phyloP scores from a whole-genome alignment of 2,888 invertebrate genomes.

The Tetranychus piercei region DNA sequence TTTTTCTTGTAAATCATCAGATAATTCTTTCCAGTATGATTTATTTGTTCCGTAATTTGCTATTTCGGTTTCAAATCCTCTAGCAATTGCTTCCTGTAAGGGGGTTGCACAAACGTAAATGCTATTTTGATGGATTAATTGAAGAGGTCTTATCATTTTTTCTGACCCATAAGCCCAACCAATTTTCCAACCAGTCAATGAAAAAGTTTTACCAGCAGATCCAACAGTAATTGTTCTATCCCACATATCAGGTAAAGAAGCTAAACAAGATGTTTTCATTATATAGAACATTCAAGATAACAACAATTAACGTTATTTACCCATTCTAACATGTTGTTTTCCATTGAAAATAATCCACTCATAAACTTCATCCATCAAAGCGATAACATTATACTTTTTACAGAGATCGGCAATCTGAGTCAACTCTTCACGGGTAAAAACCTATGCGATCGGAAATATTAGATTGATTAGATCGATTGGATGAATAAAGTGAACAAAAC shows the following conservation, averaged over 20 bases:
- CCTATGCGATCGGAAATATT: slow-evolving; percentile 40
- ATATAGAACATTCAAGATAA: slow-evolving; percentile 28
- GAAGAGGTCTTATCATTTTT: slow-evolving; percentile 54
- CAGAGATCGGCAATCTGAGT: slow-evolving; percentile 59
- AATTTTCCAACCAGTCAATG: slow-evolving; percentile 83
- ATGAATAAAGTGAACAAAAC: too few species aligned
- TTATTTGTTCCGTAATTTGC: slow-evolving; percentile 48
- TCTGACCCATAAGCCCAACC: slow-evolving; percentile 45
- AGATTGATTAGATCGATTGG: background rate
- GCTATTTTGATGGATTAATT: slow-evolving; percentile 76
- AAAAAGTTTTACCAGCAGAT: slow-evolving; percentile 92
- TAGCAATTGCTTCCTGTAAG: slow-evolving; percentile 60
- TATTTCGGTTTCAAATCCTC: slow-evolving; percentile 67
- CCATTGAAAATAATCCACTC: slow-evolving; percentile 84
- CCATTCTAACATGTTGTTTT: slow-evolving; percentile 67
- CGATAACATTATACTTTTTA: slow-evolving; percentile 72
- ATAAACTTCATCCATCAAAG: slow-evolving; percentile 89
- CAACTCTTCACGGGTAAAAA: slow-evolving; percentile 41
- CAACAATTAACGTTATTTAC: slow-evolving; percentile 36
- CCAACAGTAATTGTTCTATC: slow-evolving; percentile 87
- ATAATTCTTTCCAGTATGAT: slow-evolving; percentile 60
- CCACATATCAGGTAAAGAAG: slow-evolving; percentile 86
- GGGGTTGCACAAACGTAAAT: slow-evolving; percentile 11
- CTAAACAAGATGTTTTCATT: slow-evolving; percentile 33
- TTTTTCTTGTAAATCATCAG: slow-evolving; percentile 52